These are phyloP conservation scores for Takifugu ocellatus DNA, from an alignment of 2,797 vertebrate species.

Conservation along the genomic window DNA sequence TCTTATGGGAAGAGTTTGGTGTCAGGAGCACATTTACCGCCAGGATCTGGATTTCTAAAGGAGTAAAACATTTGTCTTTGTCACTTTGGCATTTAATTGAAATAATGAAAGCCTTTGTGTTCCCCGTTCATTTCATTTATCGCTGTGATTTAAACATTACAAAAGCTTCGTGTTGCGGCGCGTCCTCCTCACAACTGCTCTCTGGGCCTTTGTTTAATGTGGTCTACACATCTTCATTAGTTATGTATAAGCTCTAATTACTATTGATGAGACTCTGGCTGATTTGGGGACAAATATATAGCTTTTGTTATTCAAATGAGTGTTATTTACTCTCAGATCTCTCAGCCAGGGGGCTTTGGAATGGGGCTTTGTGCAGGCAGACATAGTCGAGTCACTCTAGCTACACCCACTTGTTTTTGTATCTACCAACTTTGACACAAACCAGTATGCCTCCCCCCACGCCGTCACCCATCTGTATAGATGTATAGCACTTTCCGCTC, in stretches of 20 bases:
- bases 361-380: conserved; percentile 66
- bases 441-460: conserved; percentile 51
- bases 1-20: conserved; percentile 21
- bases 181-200: conserved; percentile 48
- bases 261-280: conserved; percentile 75
- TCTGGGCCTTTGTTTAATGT: conserved; percentile 66
- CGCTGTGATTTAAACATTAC: conserved; percentile 27
- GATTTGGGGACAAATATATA: conserved; percentile 79
- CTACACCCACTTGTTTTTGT: conserved; percentile 76
- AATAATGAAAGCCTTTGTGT: conserved; percentile 15
- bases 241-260: conserved; percentile 80
- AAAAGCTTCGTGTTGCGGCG: conserved; percentile 26
- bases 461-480: conserved; percentile 61
- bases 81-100: conserved; percentile 4
- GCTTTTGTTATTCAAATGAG: conserved; percentile 82
- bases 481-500: conserved; percentile 73
- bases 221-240: conserved; percentile 75
- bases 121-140: background rate
- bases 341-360: conserved; percentile 70
- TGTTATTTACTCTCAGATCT: conserved; percentile 78
- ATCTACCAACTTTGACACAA: conserved; percentile 65
- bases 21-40: conserved; percentile 16
- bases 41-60: background rate
- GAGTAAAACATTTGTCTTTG: conserved; percentile 8
- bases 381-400: conserved; percentile 56